Evolutionary conservation across 2,888 invertebrate species (phyloP).

Genomic region (Amorpha juglandis): DNA sequence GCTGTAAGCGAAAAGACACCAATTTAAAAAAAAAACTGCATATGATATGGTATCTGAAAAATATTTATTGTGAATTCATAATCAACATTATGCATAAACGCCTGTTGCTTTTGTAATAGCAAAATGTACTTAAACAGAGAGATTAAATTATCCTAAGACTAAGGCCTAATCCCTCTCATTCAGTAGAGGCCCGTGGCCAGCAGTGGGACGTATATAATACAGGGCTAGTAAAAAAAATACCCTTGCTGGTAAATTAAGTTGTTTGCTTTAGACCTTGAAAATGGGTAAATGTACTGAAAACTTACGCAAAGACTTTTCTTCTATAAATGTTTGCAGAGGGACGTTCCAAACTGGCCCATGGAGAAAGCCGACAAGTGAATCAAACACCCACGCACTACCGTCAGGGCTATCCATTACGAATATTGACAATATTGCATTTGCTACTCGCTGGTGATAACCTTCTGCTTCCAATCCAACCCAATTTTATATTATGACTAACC

Average conservation of each 20-base stretch:
- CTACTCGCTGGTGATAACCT: not conserved
- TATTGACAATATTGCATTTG: conserved; percentile 22
- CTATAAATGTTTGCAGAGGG: conserved; percentile 95
- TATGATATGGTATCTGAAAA: no score
- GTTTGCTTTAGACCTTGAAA: no score
- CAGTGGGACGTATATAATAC: no score
- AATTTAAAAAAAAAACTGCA: not conserved
- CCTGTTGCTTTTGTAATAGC: not conserved
- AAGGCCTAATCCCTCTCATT: no score
- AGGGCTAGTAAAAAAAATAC: no score
- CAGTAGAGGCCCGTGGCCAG: no score
- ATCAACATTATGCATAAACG: not conserved
- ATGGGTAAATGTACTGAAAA: conserved; percentile 27
- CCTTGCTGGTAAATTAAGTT: no score
- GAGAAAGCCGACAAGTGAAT: conserved; percentile 94
- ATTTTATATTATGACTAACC: not conserved
- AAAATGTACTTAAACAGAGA: not conserved
- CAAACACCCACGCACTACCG: conserved; percentile 94
- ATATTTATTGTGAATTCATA: no score
- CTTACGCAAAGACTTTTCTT: conserved; percentile 96
- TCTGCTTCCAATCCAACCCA: not conserved
- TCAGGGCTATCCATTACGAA: conserved; percentile 71
- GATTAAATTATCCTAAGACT: no score
- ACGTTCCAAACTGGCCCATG: conserved; percentile 97
- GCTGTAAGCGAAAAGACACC: conserved; percentile 83